A percentile compares a stretch with the other conserved stretches of the same genome.
Conservation (phyloP, 1,140 invertebrate genomes). For the Eriosoma lanigerum region DNA sequence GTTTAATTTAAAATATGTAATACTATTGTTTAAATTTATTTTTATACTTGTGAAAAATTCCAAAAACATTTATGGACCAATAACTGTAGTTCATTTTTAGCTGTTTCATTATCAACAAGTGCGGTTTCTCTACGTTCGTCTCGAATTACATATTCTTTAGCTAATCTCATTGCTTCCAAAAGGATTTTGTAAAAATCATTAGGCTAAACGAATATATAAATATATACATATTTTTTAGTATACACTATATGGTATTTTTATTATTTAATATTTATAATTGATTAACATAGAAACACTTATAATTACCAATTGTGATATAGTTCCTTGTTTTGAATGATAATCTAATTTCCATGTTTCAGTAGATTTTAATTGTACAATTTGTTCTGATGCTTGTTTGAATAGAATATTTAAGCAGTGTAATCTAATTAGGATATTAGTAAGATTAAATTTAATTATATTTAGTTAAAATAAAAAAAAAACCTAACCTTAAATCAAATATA, state of each 20-base stretch:
- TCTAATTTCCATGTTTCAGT: slow-evolving; percentile 88
- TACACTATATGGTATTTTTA: background rate
- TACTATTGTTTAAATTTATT: slow-evolving; percentile 19
- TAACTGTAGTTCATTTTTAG: slow-evolving; percentile 68
- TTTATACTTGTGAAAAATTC: slow-evolving; percentile 58
- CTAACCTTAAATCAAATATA: slow-evolving; percentile 77
- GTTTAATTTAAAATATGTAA: background rate
- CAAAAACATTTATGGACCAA: slow-evolving; percentile 72
- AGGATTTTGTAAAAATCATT: slow-evolving; percentile 79
- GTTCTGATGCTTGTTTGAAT: slow-evolving; percentile 79
- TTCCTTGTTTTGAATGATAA: slow-evolving; percentile 76
- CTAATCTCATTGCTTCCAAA: slow-evolving; percentile 78
- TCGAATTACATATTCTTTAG: slow-evolving; percentile 80
- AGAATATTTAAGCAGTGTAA: slow-evolving; percentile 83
- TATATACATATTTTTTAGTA: background rate
- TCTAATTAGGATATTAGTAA: slow-evolving; percentile 58
- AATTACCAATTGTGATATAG: slow-evolving; percentile 78
- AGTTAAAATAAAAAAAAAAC: slow-evolving; percentile 12
- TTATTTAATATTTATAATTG: background rate
- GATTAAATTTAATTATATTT: slow-evolving; percentile 7
- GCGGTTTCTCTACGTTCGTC: slow-evolving; percentile 70
- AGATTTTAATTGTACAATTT: slow-evolving; percentile 73
- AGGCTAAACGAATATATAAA: slow-evolving; percentile 69
- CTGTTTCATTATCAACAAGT: slow-evolving; percentile 67
- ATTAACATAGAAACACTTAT: background rate